Evolutionary conservation across 2,113 vertebrate species (phyloP).

Genomic region (Etheostoma spectabile): DNA sequence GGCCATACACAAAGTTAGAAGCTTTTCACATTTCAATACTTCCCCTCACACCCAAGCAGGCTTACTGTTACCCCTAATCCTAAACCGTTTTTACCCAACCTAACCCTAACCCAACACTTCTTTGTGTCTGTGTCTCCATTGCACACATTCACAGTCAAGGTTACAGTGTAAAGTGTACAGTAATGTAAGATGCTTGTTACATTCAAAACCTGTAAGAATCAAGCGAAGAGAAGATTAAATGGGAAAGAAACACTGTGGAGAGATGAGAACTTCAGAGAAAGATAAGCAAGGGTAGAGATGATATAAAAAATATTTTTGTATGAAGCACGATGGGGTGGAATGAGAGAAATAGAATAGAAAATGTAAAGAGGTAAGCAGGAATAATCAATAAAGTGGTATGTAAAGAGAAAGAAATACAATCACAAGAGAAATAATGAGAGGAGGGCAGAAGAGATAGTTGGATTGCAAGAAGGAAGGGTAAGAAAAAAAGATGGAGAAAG

Average conservation of each 20-base stretch:
- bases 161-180: not conserved
- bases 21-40: not conserved
- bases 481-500: not conserved
- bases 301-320: not conserved
- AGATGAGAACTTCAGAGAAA: not conserved
- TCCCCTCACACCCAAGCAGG: not conserved
- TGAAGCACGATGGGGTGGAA: not conserved
- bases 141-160: slow-evolving; percentile 1
- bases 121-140: not conserved
- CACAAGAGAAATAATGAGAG: not conserved
- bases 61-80: too few relatives aligned
- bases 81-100: too few relatives aligned
- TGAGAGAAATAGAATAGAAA: not conserved
- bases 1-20: not conserved
- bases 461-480: not conserved
- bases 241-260: not conserved
- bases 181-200: not conserved
- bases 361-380: not conserved
- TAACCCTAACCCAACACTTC: too few relatives aligned
- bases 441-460: not conserved
- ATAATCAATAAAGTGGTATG: not conserved
- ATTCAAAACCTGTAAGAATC: not conserved
- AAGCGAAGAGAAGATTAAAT: not conserved
- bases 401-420: not conserved
- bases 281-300: not conserved